Percentiles rank a stretch among this genome's conserved stretches.
Evolutionary conservation across 2,888 invertebrate species (phyloP).

Genomic region (Colletes collaris): DNA sequence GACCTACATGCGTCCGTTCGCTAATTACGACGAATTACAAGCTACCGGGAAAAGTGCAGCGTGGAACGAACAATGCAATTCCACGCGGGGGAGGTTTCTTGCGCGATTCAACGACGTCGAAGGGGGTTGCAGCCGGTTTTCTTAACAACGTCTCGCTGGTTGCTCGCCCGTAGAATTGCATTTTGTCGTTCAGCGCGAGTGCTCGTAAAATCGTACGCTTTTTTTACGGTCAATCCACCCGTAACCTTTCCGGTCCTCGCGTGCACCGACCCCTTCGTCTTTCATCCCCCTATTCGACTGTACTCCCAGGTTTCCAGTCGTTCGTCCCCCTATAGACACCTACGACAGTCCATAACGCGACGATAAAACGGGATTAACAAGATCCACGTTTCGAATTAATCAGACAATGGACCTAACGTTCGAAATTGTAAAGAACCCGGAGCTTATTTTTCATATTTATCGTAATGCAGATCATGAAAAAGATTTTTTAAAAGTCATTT

Average conservation of each 20-base stretch:
- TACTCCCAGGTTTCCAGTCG: background rate
- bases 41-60: conserved; percentile 12
- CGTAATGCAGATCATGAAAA: too few species aligned
- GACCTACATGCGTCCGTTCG: background rate
- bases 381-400: conserved; percentile 30
- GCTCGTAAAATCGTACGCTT: conserved; percentile 62
- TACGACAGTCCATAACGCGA: conserved; percentile 34
- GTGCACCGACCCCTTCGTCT: background rate
- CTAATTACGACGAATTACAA: conserved; percentile 42
- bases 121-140: conserved; percentile 25
- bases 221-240: conserved; percentile 33
- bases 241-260: conserved; percentile 7
- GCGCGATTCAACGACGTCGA: conserved; percentile 11
- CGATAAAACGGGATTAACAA: conserved; percentile 28
- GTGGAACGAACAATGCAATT: conserved; percentile 37
- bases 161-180: conserved; percentile 52
- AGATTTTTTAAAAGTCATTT: too few species aligned
- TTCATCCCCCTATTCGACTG: background rate
- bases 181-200: conserved; percentile 61
- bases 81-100: background rate
- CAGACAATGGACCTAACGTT: background rate
- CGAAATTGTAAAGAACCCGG: too few species aligned
- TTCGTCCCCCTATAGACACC: conserved; percentile 18
- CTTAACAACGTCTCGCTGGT: conserved; percentile 44
- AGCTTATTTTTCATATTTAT: too few species aligned